Conservation (phyloP, 2,888 invertebrate genomes). For the Neoitamus cyanurus region DNA sequence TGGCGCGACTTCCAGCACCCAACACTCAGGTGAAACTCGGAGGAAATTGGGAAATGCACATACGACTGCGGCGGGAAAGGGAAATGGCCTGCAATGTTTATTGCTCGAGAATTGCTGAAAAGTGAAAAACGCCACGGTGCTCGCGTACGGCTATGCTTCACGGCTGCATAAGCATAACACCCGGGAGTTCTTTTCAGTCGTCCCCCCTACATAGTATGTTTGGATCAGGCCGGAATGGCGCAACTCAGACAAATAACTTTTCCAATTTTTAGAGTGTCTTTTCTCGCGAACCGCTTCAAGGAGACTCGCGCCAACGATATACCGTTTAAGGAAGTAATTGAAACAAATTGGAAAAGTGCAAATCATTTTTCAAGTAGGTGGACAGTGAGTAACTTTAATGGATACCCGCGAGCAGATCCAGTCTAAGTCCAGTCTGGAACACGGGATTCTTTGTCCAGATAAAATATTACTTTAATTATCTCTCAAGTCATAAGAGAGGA, state of each 20-base stretch:
- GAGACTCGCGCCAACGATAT: background rate
- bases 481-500: background rate
- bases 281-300: background rate
- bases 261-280: background rate
- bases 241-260: background rate
- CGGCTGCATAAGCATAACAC: background rate
- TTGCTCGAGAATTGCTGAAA: background rate
- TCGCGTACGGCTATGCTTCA: background rate
- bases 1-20: background rate
- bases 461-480: background rate
- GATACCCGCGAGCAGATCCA: background rate
- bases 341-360: slow-evolving; percentile 6
- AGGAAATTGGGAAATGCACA: background rate
- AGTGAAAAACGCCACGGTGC: background rate
- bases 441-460: background rate
- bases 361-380: slow-evolving; percentile 5
- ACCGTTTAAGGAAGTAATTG: background rate
- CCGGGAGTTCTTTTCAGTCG: background rate
- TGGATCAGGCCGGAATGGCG: background rate
- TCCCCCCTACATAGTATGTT: background rate
- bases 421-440: background rate
- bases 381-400: background rate
- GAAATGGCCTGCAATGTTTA: background rate
- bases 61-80: background rate
- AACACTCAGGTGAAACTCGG: background rate